These are phyloP conservation scores for Brachymystax lenok DNA, from an alignment of 2,797 vertebrate genomes.

Conservation along the genomic window DNA sequence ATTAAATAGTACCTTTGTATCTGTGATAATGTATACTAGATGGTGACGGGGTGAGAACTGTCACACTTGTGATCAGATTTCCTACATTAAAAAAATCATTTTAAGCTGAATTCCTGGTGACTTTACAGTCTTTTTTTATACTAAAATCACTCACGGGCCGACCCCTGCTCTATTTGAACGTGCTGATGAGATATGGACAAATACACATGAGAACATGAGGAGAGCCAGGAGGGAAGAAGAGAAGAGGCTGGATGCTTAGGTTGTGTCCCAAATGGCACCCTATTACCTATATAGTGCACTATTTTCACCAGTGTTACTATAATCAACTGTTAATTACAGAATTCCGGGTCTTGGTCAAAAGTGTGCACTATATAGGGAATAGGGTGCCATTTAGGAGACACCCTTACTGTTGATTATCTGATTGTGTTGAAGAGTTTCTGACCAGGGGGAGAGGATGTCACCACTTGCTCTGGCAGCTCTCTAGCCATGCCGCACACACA, in stretches of 20 bases:
- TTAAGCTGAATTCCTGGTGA: too few species aligned
- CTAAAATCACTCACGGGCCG: too few species aligned
- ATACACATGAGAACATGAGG: slow-evolving; percentile 6
- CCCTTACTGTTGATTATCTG: neutral
- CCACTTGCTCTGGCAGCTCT: neutral
- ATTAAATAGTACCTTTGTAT: too few species aligned
- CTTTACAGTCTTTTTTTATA: too few species aligned
- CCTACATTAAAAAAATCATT: too few species aligned
- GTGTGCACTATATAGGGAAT: neutral
- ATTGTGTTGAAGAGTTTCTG: neutral
- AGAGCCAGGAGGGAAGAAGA: neutral
- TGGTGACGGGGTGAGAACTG: too few species aligned
- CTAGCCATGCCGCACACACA: slow-evolving; percentile 6
- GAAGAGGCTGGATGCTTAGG: neutral
- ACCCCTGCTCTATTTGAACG: slow-evolving; percentile 45
- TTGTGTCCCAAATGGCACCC: neutral
- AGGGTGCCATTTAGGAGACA: neutral
- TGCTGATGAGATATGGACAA: slow-evolving; percentile 18
- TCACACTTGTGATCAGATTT: too few species aligned
- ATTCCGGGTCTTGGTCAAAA: too few species aligned
- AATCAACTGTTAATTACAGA: too few species aligned
- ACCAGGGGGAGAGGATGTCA: neutral
- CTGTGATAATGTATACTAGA: too few species aligned
- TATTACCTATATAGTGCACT: neutral
- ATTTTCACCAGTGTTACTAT: too few species aligned